Evolutionary conservation across 2,797 vertebrate species (phyloP).

Genomic region (Rhynchotus rufescens): DNA sequence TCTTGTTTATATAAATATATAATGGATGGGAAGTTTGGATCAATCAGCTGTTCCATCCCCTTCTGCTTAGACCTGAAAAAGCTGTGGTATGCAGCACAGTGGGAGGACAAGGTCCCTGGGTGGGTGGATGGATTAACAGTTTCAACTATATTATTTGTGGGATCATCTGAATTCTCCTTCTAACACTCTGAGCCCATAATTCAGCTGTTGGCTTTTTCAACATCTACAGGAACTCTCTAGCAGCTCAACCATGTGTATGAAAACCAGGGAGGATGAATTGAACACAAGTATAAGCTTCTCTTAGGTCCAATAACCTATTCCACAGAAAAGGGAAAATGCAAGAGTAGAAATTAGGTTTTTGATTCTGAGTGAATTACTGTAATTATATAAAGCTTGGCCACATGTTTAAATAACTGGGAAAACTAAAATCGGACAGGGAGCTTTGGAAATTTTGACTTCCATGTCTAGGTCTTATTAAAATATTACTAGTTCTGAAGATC

Average conservation of each 20-base stretch:
- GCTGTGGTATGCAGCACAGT: neutral
- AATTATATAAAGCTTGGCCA: neutral
- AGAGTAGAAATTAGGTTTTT: neutral
- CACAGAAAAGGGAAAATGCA: neutral
- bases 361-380: neutral
- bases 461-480: neutral
- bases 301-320: neutral
- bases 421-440: rapidly evolving
- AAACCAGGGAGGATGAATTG: neutral
- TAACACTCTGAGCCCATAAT: neutral
- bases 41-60: neutral
- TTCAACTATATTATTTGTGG: neutral
- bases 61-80: neutral
- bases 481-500: neutral
- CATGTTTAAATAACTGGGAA: neutral
- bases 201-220: neutral
- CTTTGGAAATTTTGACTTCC: neutral
- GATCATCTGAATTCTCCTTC: neutral
- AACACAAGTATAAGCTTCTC: neutral
- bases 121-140: neutral
- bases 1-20: neutral
- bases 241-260: neutral
- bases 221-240: neutral
- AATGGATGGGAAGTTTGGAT: neutral
- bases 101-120: neutral